Evolutionary conservation across 2,113 vertebrate genomes (phyloP).

Genomic region (Phyllopteryx taeniolatus): DNA sequence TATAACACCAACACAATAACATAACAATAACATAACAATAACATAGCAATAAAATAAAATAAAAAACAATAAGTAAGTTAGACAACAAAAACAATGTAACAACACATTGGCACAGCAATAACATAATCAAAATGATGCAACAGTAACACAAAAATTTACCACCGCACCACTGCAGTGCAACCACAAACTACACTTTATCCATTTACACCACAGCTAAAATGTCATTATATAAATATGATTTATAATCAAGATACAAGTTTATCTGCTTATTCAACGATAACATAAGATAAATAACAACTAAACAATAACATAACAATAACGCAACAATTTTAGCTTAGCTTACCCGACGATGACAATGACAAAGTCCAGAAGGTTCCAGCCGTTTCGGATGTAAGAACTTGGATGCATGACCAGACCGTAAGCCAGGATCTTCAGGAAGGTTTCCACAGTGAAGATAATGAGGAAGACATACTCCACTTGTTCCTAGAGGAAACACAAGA

Average conservation of each 20-base stretch:
- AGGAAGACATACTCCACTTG: constrained; percentile 92
- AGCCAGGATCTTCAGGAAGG: constrained; percentile 90
- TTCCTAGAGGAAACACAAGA: constrained; percentile 70
- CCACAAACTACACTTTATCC: neutral
- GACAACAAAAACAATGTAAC: too few relatives aligned
- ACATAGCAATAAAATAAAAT: too few relatives aligned
- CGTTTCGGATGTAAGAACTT: constrained; percentile 91
- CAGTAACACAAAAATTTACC: neutral
- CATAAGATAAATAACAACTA: too few relatives aligned
- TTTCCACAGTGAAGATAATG: constrained; percentile 92
- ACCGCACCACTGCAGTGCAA: neutral
- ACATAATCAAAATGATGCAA: neutral
- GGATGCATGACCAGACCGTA: constrained; percentile 91
- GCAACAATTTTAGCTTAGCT: constrained; percentile 5
- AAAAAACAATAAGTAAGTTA: too few relatives aligned
- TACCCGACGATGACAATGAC: constrained; percentile 91
- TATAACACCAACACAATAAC: neutral
- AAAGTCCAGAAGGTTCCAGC: constrained; percentile 93
- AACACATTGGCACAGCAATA: neutral
- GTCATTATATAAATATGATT: neutral
- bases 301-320: neutral
- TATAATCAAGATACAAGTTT: neutral
- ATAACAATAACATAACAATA: neutral
- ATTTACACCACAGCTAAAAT: neutral
- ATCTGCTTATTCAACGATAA: neutral